Evolutionary conservation across 2,888 invertebrate species (phyloP).

Genomic region (Eupithecia vulgata): DNA sequence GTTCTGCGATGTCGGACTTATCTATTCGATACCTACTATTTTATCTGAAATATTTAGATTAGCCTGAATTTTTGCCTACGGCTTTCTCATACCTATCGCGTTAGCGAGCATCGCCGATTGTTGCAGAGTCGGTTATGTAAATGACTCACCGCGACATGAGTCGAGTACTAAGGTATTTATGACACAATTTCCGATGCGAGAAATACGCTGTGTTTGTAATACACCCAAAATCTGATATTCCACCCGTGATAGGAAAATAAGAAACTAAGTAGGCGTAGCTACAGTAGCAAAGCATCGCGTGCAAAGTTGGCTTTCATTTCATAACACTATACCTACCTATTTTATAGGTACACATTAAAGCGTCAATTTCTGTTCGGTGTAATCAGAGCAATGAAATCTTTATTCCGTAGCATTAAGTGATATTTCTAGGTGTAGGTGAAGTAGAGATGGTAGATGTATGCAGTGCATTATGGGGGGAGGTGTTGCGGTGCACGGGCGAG

Average conservation of each 20-base stretch:
- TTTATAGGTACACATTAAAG: neutral
- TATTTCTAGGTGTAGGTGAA: constrained; percentile 40
- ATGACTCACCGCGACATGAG: constrained; percentile 49
- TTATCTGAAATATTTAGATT: constrained; percentile 13
- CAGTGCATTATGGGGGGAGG: constrained; percentile 49
- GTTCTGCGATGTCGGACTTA: constrained; percentile 15
- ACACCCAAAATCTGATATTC: neutral
- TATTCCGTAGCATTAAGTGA: constrained; percentile 58
- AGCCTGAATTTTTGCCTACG: constrained; percentile 1
- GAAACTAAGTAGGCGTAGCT: constrained; percentile 2
- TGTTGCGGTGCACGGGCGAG: constrained; percentile 59
- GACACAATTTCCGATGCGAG: constrained; percentile 57
- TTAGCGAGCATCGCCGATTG: constrained; percentile 29
- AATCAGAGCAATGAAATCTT: constrained; percentile 53
- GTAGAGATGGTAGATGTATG: constrained; percentile 41
- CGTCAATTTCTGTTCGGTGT: constrained; percentile 27
- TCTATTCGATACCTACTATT: constrained; percentile 5
- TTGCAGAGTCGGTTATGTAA: constrained; percentile 52
- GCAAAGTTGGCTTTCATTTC: constrained; percentile 44
- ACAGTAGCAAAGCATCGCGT: constrained; percentile 31
- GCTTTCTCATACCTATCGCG: constrained; percentile 39
- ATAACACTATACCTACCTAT: constrained; percentile 26
- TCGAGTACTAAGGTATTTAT: constrained; percentile 50
- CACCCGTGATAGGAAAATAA: neutral
- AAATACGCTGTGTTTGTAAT: constrained; percentile 13